Conservation (phyloP, 1,140 invertebrate genomes). For the Drosophila nasuta region DNA sequence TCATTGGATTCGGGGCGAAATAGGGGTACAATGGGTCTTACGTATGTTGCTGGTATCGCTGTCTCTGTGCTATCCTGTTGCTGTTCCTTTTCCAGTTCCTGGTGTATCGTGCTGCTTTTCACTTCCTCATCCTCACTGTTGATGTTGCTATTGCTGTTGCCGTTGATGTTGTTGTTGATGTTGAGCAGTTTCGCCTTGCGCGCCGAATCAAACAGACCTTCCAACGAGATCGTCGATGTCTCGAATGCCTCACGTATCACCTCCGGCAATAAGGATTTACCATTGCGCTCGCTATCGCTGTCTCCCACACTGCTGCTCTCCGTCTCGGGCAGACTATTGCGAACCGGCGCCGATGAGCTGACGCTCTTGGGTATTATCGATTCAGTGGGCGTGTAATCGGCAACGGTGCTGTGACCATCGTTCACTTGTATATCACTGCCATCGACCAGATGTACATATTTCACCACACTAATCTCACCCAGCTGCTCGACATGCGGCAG, state of each 20-base stretch:
- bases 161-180: slow-evolving; percentile 19
- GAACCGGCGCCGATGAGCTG: slow-evolving; percentile 45
- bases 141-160: too few species aligned
- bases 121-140: too few species aligned
- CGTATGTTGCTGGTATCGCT: slow-evolving; percentile 58
- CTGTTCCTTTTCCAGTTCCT: too few species aligned
- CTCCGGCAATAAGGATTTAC: slow-evolving; percentile 76
- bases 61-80: slow-evolving; percentile 6
- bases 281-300: slow-evolving; percentile 55
- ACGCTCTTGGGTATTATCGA: slow-evolving; percentile 26
- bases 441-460: slow-evolving; percentile 87
- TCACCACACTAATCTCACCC: slow-evolving; percentile 88
- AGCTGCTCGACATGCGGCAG: slow-evolving; percentile 87
- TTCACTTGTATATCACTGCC: slow-evolving; percentile 80
- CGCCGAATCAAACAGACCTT: slow-evolving; percentile 87
- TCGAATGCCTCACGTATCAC: slow-evolving; percentile 82
- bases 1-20: slow-evolving; percentile 84
- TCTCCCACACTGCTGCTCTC: slow-evolving; percentile 17
- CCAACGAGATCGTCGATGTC: slow-evolving; percentile 88
- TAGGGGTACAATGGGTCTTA: slow-evolving; percentile 83
- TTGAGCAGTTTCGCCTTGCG: slow-evolving; percentile 74
- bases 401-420: slow-evolving; percentile 79
- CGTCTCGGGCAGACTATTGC: slow-evolving; percentile 61
- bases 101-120: too few species aligned
- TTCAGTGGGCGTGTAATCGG: slow-evolving; percentile 80